Evolutionary conservation across 23 tunicate genomes (phyloP).

Genomic region (Trididemnum nubilum): DNA sequence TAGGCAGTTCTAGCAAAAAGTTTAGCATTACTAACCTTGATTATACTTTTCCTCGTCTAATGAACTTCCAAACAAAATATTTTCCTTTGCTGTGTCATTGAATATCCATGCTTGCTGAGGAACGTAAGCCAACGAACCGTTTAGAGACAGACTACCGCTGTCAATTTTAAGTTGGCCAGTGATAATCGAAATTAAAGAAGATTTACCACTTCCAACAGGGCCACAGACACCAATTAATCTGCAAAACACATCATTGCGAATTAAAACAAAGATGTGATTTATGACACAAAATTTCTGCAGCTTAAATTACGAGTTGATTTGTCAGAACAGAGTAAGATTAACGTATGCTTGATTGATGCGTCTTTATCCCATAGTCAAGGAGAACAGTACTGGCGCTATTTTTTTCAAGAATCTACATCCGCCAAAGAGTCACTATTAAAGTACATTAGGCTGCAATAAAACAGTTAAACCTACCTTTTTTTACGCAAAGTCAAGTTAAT

Average conservation of each 20-base stretch:
- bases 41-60: constrained; percentile 70
- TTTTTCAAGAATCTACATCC: too few species aligned
- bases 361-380: too few species aligned
- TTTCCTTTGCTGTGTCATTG: constrained; percentile 72
- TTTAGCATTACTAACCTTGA: constrained; percentile 51
- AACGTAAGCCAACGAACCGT: constrained; percentile 74
- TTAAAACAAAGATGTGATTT: background rate
- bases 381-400: too few species aligned
- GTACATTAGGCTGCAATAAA: too few species aligned
- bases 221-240: constrained; percentile 85
- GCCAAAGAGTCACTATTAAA: too few species aligned
- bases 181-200: constrained; percentile 56
- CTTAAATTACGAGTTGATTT: too few species aligned
- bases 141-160: constrained; percentile 51
- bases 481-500: too few species aligned
- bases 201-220: constrained; percentile 85
- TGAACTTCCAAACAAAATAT: constrained; percentile 77
- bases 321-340: too few species aligned
- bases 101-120: constrained; percentile 98
- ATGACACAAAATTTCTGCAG: background rate
- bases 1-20: too few species aligned
- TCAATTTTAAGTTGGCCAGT: constrained; percentile 67
- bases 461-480: too few species aligned
- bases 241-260: background rate
- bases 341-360: too few species aligned